Conservation (phyloP, 2,113 vertebrate species). For the Anas platyrhynchos region DNA sequence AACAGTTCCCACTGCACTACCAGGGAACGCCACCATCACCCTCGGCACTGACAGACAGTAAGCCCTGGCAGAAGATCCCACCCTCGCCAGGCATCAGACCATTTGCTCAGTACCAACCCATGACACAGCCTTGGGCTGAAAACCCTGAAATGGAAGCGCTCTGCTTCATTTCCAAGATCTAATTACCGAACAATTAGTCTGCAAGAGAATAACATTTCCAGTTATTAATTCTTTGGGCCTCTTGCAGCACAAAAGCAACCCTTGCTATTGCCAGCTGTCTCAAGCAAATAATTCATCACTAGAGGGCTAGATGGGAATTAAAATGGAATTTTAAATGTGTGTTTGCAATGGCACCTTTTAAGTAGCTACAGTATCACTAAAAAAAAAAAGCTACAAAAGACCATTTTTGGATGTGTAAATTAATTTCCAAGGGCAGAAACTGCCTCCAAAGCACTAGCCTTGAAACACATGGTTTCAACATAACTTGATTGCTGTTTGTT, state of each 20-base stretch:
- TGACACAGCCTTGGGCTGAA: background rate
- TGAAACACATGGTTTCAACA: background rate
- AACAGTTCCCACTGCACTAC: background rate
- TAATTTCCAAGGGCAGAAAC: background rate
- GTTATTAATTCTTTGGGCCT: background rate
- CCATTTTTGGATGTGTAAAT: background rate
- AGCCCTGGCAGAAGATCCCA: background rate
- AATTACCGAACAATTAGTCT: background rate
- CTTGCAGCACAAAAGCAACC: background rate
- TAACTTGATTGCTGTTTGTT: background rate
- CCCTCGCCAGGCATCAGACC: background rate
- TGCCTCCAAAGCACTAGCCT: background rate
- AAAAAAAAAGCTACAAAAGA: background rate
- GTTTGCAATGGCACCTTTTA: background rate
- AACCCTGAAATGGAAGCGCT: background rate
- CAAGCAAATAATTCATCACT: background rate
- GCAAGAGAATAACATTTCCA: background rate
- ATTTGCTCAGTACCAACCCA: background rate
- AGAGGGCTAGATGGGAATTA: background rate
- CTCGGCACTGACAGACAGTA: fast-evolving
- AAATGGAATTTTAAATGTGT: background rate
- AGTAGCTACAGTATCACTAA: background rate
- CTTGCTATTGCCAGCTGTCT: background rate
- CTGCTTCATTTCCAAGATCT: background rate
- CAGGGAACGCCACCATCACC: background rate